A percentile compares a stretch with the other conserved stretches of the same genome.
These are phyloP conservation scores for Coptodon rendalli DNA, from an alignment of 2,113 vertebrate genomes.

Conservation along the genomic window DNA sequence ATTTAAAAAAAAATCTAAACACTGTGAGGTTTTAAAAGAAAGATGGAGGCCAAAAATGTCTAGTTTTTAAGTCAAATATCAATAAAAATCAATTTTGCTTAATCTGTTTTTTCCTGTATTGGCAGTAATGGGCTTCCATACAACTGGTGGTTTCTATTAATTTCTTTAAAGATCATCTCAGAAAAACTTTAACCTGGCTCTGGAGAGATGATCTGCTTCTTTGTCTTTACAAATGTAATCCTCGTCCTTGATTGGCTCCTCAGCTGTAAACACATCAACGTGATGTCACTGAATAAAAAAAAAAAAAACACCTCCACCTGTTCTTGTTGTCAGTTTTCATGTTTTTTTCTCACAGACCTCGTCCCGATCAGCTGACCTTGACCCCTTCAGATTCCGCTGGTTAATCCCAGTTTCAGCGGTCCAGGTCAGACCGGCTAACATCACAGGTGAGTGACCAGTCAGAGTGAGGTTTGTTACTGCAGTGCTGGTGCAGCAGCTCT, in stretches of 20 bases:
- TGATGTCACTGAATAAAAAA: neutral
- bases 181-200: neutral
- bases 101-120: neutral
- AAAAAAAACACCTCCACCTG: neutral
- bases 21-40: neutral
- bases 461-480: neutral
- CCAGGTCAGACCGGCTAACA: constrained; percentile 81
- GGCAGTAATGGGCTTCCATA: neutral
- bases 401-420: constrained; percentile 88
- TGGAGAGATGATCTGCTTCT: neutral
- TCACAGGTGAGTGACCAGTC: constrained; percentile 74
- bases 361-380: constrained; percentile 82
- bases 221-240: neutral
- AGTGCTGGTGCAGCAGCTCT: neutral
- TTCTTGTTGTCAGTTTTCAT: neutral
- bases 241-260: neutral
- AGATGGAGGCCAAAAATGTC: neutral
- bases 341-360: constrained; percentile 47
- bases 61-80: neutral
- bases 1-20: neutral
- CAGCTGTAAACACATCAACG: neutral
- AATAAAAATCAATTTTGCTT: neutral
- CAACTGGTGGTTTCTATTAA: neutral
- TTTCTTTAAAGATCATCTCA: neutral
- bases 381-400: constrained; percentile 94